Evolutionary conservation across 1,140 invertebrate genomes (phyloP).

Genomic region (Sarcophaga peregrina): DNA sequence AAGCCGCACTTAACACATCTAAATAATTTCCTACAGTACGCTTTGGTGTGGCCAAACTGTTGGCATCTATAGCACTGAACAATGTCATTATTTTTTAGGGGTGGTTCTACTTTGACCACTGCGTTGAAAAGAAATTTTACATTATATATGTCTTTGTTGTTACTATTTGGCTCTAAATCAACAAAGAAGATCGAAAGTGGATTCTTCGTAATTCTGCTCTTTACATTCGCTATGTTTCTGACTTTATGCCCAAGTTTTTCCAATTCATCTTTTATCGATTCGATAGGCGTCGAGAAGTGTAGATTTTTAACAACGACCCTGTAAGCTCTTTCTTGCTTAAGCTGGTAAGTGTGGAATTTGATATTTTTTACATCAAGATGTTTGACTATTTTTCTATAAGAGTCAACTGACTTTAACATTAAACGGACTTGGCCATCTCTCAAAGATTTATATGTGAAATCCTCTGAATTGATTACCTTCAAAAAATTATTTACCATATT

Average conservation of each 20-base stretch:
- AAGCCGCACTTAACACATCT: slow-evolving; percentile 64
- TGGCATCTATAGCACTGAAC: slow-evolving; percentile 44
- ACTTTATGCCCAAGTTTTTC: slow-evolving; percentile 31
- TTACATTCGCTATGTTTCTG: slow-evolving; percentile 33
- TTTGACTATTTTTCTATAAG: no score
- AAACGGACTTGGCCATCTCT: no score
- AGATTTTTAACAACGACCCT: slow-evolving; percentile 51
- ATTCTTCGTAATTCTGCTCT: no score
- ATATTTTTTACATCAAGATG: no score
- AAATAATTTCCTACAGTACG: slow-evolving; percentile 45
- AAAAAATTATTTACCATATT: no score
- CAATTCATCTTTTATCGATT: not conserved
- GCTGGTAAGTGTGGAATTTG: slow-evolving; percentile 19
- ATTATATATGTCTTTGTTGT: no score
- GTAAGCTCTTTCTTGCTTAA: slow-evolving; percentile 37
- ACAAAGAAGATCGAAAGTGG: no score
- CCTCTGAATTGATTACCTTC: no score
- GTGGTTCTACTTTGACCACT: slow-evolving; percentile 33
- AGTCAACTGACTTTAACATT: no score
- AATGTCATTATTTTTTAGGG: slow-evolving; percentile 27
- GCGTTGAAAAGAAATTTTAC: no score
- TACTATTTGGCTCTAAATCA: no score
- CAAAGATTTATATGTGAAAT: no score
- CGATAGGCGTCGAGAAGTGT: slow-evolving; percentile 46
- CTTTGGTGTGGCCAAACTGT: slow-evolving; percentile 35